phyloP scores from a whole-genome alignment of 2,888 invertebrate species.

The Hypolimnas misippus region DNA sequence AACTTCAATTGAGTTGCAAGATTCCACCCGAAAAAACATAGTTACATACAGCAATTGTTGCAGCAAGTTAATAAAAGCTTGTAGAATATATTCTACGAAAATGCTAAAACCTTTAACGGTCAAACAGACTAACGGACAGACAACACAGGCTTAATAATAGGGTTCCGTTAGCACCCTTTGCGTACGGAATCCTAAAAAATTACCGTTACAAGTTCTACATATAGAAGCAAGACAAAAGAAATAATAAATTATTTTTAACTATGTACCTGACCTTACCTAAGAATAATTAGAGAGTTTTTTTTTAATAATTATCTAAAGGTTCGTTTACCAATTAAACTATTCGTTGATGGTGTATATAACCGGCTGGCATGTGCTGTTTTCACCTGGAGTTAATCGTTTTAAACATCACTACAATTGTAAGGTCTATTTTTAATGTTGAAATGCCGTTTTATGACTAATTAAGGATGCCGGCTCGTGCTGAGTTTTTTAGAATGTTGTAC shows the following conservation, averaged over 20 bases:
- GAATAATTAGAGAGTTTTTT: slow-evolving; percentile 7
- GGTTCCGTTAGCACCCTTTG: too few relatives aligned
- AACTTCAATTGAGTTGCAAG: too few relatives aligned
- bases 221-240: slow-evolving; percentile 21
- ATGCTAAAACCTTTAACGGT: neutral
- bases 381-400: slow-evolving; percentile 26
- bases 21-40: too few relatives aligned
- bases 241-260: slow-evolving; percentile 18
- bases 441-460: neutral
- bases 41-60: too few relatives aligned
- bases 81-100: too few relatives aligned
- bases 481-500: neutral
- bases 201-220: neutral
- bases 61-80: too few relatives aligned
- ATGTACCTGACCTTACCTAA: slow-evolving; percentile 37
- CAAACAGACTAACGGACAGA: neutral
- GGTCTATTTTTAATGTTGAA: neutral
- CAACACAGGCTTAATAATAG: too few relatives aligned
- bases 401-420: slow-evolving; percentile 12
- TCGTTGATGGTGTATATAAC: neutral
- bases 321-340: slow-evolving; percentile 1
- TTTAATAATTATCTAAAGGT: slow-evolving; percentile 4
- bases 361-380: neutral
- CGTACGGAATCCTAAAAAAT: neutral
- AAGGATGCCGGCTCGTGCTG: neutral